These are phyloP conservation scores for Carterocephalus palaemon DNA, from an alignment of 2,888 invertebrate species.

Conservation along the genomic window DNA sequence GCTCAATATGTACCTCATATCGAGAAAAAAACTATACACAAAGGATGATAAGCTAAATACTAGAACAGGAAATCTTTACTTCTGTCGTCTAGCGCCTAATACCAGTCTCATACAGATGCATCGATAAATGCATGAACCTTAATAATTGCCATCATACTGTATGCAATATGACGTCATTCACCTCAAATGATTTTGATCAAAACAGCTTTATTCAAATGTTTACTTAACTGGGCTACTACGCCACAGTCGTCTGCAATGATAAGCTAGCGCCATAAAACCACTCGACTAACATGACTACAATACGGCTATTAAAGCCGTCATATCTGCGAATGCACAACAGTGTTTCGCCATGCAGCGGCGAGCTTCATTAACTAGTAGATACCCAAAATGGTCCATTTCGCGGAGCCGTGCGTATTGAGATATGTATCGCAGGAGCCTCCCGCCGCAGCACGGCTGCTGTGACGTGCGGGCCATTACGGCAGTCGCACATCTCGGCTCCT, in stretches of 20 bases:
- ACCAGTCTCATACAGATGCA: too few species aligned
- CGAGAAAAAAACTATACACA: too few species aligned
- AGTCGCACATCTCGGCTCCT: conserved; percentile 71
- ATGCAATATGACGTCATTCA: too few species aligned
- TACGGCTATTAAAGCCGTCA: conserved; percentile 58
- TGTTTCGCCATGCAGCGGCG: conserved; percentile 61
- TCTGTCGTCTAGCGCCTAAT: too few species aligned
- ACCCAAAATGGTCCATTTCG: conserved; percentile 75
- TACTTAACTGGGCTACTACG: too few species aligned
- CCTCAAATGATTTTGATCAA: background rate
- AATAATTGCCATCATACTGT: too few species aligned
- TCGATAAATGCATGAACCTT: too few species aligned
- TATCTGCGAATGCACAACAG: conserved; percentile 66
- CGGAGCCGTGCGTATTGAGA: conserved; percentile 66
- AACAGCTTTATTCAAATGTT: too few species aligned
- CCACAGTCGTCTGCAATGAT: conserved; percentile 5
- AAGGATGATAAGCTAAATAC: too few species aligned
- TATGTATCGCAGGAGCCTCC: conserved; percentile 70
- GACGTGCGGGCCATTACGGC: conserved; percentile 71
- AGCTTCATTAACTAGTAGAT: conserved; percentile 76
- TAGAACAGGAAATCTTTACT: too few species aligned
- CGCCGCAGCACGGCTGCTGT: conserved; percentile 55
- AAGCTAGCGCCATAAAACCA: conserved; percentile 48
- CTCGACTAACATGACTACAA: conserved; percentile 50
- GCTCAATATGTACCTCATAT: too few species aligned